These are phyloP conservation scores for Dysmachus trigonus DNA, from an alignment of 2,888 invertebrate species.

Conservation along the genomic window DNA sequence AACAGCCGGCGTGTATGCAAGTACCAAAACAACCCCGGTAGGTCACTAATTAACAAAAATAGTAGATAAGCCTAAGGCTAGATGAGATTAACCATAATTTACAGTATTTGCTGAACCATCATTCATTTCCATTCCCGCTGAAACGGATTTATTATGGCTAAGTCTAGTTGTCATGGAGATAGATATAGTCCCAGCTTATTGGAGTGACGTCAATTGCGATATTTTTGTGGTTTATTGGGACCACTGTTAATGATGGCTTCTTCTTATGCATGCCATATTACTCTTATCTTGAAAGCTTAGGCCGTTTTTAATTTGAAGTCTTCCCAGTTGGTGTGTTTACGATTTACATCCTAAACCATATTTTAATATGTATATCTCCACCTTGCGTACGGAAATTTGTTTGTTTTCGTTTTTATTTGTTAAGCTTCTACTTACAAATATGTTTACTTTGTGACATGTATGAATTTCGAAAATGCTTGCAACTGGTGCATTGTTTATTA, in stretches of 20 bases:
- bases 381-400: neutral
- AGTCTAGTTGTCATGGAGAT: conserved; percentile 5
- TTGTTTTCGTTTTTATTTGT: neutral
- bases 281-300: neutral
- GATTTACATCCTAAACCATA: neutral
- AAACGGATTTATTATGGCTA: neutral
- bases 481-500: neutral
- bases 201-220: conserved; percentile 13
- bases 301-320: neutral
- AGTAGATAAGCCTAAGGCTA: neutral
- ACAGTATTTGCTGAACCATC: conserved; percentile 18
- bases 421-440: neutral
- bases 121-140: neutral
- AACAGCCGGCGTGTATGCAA: conserved; percentile 46
- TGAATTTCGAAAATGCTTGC: neutral
- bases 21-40: conserved; percentile 48
- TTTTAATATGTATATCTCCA: neutral
- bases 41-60: conserved; percentile 27
- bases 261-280: neutral
- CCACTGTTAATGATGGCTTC: neutral
- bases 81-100: conserved; percentile 6
- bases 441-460: neutral
- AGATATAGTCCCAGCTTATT: neutral
- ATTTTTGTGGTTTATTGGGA: neutral
- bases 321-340: neutral